Conservation (phyloP, 2,797 vertebrate genomes). For the Hippoglossus hippoglossus region DNA sequence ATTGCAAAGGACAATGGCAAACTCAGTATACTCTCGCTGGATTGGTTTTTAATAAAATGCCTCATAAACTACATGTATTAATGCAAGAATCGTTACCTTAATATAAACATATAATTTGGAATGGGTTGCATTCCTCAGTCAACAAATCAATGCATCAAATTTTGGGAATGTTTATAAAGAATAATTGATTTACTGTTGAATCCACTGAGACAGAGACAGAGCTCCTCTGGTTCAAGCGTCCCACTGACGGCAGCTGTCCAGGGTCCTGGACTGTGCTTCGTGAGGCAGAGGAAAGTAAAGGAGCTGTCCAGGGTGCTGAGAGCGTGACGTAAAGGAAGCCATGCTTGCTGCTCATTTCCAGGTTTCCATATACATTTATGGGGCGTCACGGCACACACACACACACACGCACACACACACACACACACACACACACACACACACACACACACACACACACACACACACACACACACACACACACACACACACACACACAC, state of each 20-base stretch:
- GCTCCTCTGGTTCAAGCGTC: conserved; percentile 11
- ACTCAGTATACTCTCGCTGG: conserved; percentile 6
- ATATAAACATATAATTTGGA: conserved; percentile 9
- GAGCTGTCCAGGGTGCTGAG: conserved; percentile 75
- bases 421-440: neutral
- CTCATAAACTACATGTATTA: neutral
- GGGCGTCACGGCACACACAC: conserved; percentile 4
- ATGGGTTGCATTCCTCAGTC: neutral
- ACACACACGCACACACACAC: conserved; percentile 16
- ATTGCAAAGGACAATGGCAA: conserved; percentile 31
- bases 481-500: no score
- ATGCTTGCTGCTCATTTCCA: conserved; percentile 8
- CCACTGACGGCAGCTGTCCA: conserved; percentile 56
- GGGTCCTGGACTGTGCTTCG: conserved; percentile 56
- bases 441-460: neutral
- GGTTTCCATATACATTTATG: conserved; percentile 21
- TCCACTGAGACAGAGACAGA: neutral
- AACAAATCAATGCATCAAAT: conserved; percentile 4
- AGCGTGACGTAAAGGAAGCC: conserved; percentile 10
- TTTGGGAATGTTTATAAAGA: neutral
- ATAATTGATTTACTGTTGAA: conserved; percentile 23
- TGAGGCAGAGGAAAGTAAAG: conserved; percentile 16
- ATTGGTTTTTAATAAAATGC: conserved; percentile 38
- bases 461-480: neutral
- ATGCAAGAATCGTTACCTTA: neutral